Base-by-base conservation (phyloP, 2,888 invertebrate species). In the Epirrhoe alternata region DNA sequence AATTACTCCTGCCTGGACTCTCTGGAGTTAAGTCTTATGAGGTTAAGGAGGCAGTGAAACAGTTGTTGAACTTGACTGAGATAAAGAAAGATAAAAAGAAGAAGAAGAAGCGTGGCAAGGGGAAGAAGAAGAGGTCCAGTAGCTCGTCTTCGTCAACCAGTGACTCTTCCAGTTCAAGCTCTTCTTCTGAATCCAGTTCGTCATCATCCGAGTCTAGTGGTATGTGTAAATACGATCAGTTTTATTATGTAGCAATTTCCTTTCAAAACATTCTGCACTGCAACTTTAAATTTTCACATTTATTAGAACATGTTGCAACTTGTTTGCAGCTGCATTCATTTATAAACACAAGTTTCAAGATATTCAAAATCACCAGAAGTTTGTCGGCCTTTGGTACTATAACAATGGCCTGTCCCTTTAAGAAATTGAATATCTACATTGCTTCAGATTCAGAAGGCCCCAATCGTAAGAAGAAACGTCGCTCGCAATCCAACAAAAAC, bases 131-230 rank as follows among this genome's bases (percentile, higher is more conserved):
- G 76, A 90, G 94, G 33, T 95, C 95, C 38, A 95, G 95, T 74
- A 95, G 94, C 74, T 95, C 94, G 0, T 95, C 95, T 31, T 96
- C 96, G 0, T 95, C 95, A 54, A 95, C 96, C 0, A 95, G 94
- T 64, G 96, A 96, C 30, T 95, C 95, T 14, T 95, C 95, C 49
- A 95, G 96, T 12, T 94, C 95, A 58, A 94, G 94, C 74, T 94
- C 95, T 0, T 94, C 94, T 1, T 87, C 92, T 0, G 94, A 94
- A 64, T 94, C 95, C 0, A 94, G 94, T 0, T 94, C 94, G 5
- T 94, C 95, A 10, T 94, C 95, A 0, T 94, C 94, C 0, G 94
- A 95, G 33, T 92, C 94, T 24, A 93, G 88, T 79, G 94, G 94
- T 94, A 85, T 80, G 85, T 71, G 61, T 53, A 12, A 24, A 24